These are phyloP conservation scores for Melanostoma mellinum DNA, from an alignment of 2,888 invertebrate species.

Conservation along the genomic window DNA sequence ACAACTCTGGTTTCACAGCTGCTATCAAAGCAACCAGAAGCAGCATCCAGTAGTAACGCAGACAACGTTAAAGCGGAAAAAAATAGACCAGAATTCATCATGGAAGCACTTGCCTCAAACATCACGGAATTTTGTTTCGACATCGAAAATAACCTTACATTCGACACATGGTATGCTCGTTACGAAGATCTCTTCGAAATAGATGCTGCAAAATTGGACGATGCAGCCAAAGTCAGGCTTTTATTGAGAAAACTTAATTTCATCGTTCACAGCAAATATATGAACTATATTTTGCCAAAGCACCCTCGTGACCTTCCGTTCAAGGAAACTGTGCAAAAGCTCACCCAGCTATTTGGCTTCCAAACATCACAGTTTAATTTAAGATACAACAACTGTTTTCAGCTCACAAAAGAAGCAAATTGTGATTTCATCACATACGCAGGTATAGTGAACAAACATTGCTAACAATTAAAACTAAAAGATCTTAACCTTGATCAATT, in stretches of 20 bases:
- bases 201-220: conserved; percentile 59
- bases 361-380: conserved; percentile 64
- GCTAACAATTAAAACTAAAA: conserved; percentile 45
- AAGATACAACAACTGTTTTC: conserved; percentile 66
- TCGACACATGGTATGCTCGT: conserved; percentile 59
- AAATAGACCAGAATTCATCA: conserved; percentile 41
- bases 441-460: conserved; percentile 44
- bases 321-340: conserved; percentile 45
- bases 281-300: conserved; percentile 66
- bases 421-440: conserved; percentile 63
- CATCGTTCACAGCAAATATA: conserved; percentile 49
- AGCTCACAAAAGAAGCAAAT: conserved; percentile 47
- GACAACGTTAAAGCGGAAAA: not conserved
- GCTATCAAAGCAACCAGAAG: not conserved
- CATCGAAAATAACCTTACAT: conserved; percentile 65
- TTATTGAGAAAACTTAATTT: conserved; percentile 60
- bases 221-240: conserved; percentile 63
- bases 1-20: conserved; percentile 21
- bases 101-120: conserved; percentile 58
- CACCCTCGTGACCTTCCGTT: conserved; percentile 51
- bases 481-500: conserved; percentile 47
- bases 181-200: conserved; percentile 61
- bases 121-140: conserved; percentile 59
- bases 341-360: conserved; percentile 57
- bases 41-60: not conserved